A percentile compares a stretch with the other conserved stretches of the same genome.
These are phyloP conservation scores for Mamestra brassicae DNA, from an alignment of 2,888 invertebrate species.

Conservation along the genomic window DNA sequence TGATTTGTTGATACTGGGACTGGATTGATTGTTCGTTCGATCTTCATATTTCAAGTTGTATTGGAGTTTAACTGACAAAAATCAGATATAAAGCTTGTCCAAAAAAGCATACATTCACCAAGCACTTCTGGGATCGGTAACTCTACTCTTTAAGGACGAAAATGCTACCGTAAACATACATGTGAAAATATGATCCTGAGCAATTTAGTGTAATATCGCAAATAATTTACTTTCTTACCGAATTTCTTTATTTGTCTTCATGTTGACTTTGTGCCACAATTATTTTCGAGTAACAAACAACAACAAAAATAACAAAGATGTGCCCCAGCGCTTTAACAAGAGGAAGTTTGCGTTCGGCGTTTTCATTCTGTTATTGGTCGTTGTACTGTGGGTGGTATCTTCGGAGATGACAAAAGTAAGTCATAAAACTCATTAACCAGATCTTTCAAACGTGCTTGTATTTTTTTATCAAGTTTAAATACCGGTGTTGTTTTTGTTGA, in stretches of 20 bases:
- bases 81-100: not conserved
- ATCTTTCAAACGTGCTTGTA: not conserved
- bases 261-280: constrained; percentile 90
- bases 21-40: constrained; percentile 55
- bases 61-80: constrained; percentile 25
- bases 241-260: constrained; percentile 75
- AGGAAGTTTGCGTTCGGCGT: constrained; percentile 95
- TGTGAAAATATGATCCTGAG: constrained; percentile 64
- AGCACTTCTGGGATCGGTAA: constrained; percentile 4
- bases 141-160: constrained; percentile 6
- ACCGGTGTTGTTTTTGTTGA: constrained; percentile 77
- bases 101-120: constrained; percentile 1
- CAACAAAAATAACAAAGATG: constrained; percentile 85
- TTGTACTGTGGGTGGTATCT: constrained; percentile 98
- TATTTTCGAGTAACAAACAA: constrained; percentile 84
- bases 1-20: constrained; percentile 44
- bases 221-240: constrained; percentile 58
- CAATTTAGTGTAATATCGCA: constrained; percentile 54
- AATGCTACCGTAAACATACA: constrained; percentile 48
- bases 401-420: constrained; percentile 98
- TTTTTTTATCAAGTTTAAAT: not conserved
- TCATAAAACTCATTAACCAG: constrained; percentile 15
- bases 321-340: constrained; percentile 80
- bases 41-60: constrained; percentile 34
- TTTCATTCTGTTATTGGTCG: constrained; percentile 96